Percentiles rank a stretch among this genome's conserved stretches.
Conservation (phyloP, 2,888 invertebrate species). For the Scaptomyza reducta region DNA sequence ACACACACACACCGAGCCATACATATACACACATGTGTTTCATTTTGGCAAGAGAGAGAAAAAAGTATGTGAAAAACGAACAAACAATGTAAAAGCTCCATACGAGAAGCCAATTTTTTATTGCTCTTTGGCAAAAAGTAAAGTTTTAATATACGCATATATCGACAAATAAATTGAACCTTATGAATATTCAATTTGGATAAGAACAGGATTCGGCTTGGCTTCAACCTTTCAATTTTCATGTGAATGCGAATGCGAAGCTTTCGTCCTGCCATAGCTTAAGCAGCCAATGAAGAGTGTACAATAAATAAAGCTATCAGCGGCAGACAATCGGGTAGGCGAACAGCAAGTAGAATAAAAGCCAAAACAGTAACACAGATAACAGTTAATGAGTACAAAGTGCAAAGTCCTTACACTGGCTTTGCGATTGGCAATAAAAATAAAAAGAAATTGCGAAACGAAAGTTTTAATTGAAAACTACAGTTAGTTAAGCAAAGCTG, state of each 20-base stretch:
- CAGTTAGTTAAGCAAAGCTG: constrained; percentile 5
- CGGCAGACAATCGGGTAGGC: constrained; percentile 19
- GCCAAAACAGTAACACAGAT: constrained; percentile 39
- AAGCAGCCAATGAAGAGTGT: constrained; percentile 8
- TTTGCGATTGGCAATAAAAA: constrained; percentile 1
- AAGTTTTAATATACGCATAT: constrained; percentile 39
- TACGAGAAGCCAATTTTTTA: constrained; percentile 38
- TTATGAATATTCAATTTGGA: constrained; percentile 51
- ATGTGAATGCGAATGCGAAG: neutral
- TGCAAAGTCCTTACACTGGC: constrained; percentile 18
- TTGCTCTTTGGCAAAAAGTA: constrained; percentile 29
- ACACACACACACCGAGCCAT: constrained; percentile 13
- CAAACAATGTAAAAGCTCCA: constrained; percentile 5
- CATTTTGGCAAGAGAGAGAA: constrained; percentile 19
- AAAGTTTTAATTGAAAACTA: neutral
- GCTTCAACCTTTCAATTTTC: neutral
- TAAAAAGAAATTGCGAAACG: neutral
- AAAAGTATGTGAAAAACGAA: constrained; percentile 9
- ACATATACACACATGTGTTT: constrained; percentile 8
- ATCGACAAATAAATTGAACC: constrained; percentile 41
- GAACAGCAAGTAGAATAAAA: constrained; percentile 10
- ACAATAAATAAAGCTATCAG: constrained; percentile 35
- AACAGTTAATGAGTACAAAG: constrained; percentile 61
- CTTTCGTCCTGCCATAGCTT: neutral
- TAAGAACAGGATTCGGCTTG: neutral